Conservation (phyloP, 2,888 invertebrate genomes). For the Notodonta dromedarius region DNA sequence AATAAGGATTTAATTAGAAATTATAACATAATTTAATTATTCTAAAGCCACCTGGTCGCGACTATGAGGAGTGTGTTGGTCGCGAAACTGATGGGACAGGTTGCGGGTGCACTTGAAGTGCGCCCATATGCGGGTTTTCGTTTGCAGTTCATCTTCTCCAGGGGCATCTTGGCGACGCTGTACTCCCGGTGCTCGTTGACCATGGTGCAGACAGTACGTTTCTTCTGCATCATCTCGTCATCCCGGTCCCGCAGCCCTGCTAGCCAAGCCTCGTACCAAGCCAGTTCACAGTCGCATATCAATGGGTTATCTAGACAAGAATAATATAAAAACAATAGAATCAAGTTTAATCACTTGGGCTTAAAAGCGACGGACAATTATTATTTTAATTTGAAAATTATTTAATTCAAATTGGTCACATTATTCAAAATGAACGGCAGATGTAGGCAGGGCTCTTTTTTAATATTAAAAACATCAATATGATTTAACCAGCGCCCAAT, state of each 20-base stretch:
- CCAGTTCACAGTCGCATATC: slow-evolving; percentile 93
- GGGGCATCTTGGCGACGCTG: slow-evolving; percentile 91
- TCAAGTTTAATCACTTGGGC: background rate
- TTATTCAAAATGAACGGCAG: too few relatives aligned
- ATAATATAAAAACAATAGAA: background rate
- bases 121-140: slow-evolving; percentile 84
- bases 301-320: slow-evolving; percentile 91
- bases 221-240: slow-evolving; percentile 95
- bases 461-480: too few relatives aligned
- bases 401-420: too few relatives aligned
- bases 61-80: slow-evolving; percentile 57
- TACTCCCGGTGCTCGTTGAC: slow-evolving; percentile 92
- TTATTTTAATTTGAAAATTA: too few relatives aligned
- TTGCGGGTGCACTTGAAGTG: slow-evolving; percentile 56
- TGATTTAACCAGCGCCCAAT: too few relatives aligned
- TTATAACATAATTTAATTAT: slow-evolving; percentile 41
- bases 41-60: slow-evolving; percentile 66
- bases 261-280: slow-evolving; percentile 94
- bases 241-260: slow-evolving; percentile 91
- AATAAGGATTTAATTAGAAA: slow-evolving; percentile 45
- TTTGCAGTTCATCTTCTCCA: slow-evolving; percentile 93
- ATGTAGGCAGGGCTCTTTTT: too few relatives aligned
- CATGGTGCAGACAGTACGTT: slow-evolving; percentile 93
- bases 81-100: slow-evolving; percentile 47
- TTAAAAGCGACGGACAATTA: too few relatives aligned